phyloP scores from a whole-genome alignment of 2,113 vertebrate species.

The Sorex araneus region DNA sequence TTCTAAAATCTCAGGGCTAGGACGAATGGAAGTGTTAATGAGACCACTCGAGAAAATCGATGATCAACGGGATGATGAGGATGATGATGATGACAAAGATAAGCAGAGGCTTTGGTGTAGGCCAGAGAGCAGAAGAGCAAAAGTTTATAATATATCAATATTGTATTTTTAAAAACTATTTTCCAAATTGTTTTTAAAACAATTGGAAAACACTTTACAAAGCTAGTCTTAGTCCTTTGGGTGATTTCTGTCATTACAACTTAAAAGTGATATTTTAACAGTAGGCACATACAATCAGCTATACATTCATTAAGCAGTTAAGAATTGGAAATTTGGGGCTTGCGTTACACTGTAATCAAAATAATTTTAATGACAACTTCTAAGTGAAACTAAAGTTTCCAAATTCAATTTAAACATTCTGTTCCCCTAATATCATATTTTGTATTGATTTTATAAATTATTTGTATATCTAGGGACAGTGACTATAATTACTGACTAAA shows the following conservation, averaged over 20 bases:
- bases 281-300: neutral
- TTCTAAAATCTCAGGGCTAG: too few species aligned
- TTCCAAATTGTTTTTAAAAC: too few species aligned
- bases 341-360: conserved; percentile 38
- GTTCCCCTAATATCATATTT: neutral
- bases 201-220: too few species aligned
- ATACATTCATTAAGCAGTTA: conserved; percentile 13
- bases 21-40: too few species aligned
- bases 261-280: neutral
- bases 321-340: neutral
- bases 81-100: too few species aligned
- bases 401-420: neutral
- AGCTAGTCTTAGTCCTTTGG: too few species aligned
- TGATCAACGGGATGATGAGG: too few species aligned
- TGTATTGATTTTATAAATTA: neutral
- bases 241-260: neutral
- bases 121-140: neutral
- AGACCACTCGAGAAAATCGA: too few species aligned
- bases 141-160: neutral
- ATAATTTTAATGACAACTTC: neutral
- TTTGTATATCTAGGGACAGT: neutral
- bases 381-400: conserved; percentile 30
- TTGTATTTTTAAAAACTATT: neutral
- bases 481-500: neutral
- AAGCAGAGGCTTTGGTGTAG: neutral